These are phyloP conservation scores for Diplolepis rosae DNA, from an alignment of 2,888 invertebrate species.

Conservation along the genomic window DNA sequence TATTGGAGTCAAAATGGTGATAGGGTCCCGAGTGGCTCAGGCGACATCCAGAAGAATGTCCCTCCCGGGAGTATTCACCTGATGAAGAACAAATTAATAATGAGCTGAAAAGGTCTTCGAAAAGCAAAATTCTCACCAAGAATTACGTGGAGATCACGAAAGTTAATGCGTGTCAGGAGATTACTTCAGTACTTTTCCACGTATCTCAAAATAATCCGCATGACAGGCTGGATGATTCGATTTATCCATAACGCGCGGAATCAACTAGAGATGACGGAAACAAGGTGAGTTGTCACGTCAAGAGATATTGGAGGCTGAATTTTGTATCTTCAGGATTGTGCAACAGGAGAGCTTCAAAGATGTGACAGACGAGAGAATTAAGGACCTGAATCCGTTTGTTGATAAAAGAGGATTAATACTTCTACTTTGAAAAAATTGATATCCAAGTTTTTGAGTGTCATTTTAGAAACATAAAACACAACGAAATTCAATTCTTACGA, in stretches of 20 bases:
- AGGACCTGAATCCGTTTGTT: not conserved
- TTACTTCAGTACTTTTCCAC: not conserved
- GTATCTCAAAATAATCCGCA: not conserved
- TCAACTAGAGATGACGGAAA: not conserved
- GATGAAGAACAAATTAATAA: too few relatives aligned
- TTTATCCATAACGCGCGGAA: not conserved
- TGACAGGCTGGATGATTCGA: not conserved
- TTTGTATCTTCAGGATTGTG: not conserved
- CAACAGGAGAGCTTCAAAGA: not conserved
- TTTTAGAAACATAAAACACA: too few relatives aligned
- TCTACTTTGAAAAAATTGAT: too few relatives aligned
- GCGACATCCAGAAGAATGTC: slow-evolving; percentile 13
- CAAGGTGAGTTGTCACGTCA: not conserved
- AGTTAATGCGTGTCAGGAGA: not conserved
- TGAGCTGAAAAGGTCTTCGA: too few relatives aligned
- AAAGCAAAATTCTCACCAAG: not conserved
- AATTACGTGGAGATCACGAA: not conserved
- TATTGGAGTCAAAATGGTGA: slow-evolving; percentile 60
- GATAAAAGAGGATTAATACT: too few relatives aligned
- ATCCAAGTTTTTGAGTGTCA: too few relatives aligned
- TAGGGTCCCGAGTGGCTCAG: slow-evolving; percentile 61
- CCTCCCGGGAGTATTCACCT: not conserved
- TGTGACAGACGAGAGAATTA: not conserved
- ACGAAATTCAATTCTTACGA: too few relatives aligned
- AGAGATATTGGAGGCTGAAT: not conserved